phyloP scores from a whole-genome alignment of 1,140 invertebrate genomes.

The Tetragnatha versicolor region DNA sequence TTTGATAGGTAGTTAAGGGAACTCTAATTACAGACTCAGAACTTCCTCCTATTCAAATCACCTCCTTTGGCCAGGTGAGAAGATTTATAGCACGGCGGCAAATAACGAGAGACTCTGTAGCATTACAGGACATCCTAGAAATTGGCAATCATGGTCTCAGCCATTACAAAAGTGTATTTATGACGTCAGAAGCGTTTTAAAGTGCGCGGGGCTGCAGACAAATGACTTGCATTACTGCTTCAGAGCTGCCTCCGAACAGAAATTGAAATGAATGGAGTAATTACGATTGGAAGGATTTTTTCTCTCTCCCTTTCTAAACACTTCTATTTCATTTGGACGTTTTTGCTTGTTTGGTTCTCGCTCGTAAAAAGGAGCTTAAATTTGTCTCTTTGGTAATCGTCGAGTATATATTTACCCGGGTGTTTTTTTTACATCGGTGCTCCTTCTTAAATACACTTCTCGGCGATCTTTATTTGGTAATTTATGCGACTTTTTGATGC shows the following conservation, averaged over 20 bases:
- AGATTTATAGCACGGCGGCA: background rate
- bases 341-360: conserved; percentile 15
- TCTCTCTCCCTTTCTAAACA: background rate
- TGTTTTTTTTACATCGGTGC: no score
- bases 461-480: conserved; percentile 1
- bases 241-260: background rate
- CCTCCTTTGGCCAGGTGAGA: background rate
- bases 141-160: conserved; percentile 32
- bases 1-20: no score
- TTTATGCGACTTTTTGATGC: background rate
- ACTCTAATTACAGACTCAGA: no score
- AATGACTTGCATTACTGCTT: conserved; percentile 28
- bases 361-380: conserved; percentile 8
- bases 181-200: conserved; percentile 22
- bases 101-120: conserved; percentile 2
- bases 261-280: conserved; percentile 34
- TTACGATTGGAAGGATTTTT: background rate
- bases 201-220: conserved; percentile 1
- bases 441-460: no score
- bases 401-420: background rate
- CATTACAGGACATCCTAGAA: conserved; percentile 10
- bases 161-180: conserved; percentile 27
- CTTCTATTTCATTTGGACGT: background rate
- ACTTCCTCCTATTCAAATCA: no score
- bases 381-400: conserved; percentile 7